Evolutionary conservation across 1,140 invertebrate genomes (phyloP).

Genomic region (Polypedilum vanderplanki): DNA sequence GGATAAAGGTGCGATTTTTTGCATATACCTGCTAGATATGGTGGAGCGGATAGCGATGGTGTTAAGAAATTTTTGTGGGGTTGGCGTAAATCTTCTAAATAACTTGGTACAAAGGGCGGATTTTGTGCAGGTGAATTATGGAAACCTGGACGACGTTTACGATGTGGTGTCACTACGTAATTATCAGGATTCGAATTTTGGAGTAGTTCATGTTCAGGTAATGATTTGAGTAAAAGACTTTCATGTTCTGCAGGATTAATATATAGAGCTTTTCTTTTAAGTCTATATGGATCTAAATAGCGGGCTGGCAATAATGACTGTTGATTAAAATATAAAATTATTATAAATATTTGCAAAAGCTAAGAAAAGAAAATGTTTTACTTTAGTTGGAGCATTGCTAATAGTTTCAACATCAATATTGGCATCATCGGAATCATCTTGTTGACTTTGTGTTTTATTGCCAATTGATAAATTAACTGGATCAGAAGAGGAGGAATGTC

Average conservation of each 20-base stretch:
- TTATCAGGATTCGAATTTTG: conserved; percentile 57
- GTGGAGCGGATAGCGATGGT: conserved; percentile 40
- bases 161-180: conserved; percentile 75
- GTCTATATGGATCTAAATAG: conserved; percentile 44
- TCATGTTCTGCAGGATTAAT: conserved; percentile 55
- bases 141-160: conserved; percentile 74
- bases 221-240: conserved; percentile 48
- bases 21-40: conserved; percentile 34
- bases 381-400: conserved; percentile 40
- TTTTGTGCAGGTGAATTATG: conserved; percentile 78
- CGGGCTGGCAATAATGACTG: conserved; percentile 46
- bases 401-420: conserved; percentile 46
- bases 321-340: conserved; percentile 32
- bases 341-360: conserved; percentile 17
- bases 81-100: conserved; percentile 54
- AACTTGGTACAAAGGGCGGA: conserved; percentile 69
- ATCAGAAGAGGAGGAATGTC: conserved; percentile 46
- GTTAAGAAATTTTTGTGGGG: conserved; percentile 35
- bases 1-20: conserved; percentile 1
- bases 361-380: conserved; percentile 31
- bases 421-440: conserved; percentile 45
- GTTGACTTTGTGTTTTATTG: conserved; percentile 43
- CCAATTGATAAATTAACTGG: conserved; percentile 68
- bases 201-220: conserved; percentile 55
- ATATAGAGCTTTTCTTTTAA: conserved; percentile 58